These are phyloP conservation scores for Pomatostomus ruficeps DNA, from an alignment of 2,113 vertebrate genomes.

Conservation along the genomic window DNA sequence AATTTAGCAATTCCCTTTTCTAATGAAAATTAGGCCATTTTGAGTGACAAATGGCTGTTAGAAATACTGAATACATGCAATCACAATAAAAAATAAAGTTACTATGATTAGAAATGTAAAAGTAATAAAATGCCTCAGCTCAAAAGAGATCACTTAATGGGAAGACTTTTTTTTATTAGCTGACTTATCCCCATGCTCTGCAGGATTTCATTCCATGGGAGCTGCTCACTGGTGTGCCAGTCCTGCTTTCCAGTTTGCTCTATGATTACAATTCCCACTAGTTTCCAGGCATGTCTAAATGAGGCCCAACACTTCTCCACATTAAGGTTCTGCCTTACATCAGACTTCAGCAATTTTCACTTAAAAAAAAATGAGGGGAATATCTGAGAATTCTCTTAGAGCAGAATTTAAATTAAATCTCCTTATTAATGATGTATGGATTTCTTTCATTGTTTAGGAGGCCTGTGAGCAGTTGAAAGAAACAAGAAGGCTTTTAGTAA, in stretches of 20 bases:
- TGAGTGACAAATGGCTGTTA: not conserved
- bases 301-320: not conserved
- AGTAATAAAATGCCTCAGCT: not conserved
- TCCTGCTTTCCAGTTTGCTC: not conserved
- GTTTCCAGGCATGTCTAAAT: constrained; percentile 4
- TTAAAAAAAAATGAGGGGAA: not conserved
- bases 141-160: not conserved
- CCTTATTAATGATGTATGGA: constrained; percentile 60
- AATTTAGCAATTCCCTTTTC: not conserved
- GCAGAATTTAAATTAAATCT: constrained; percentile 52
- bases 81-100: not conserved
- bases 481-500: constrained; percentile 60
- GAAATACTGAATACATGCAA: not conserved
- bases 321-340: constrained; percentile 23
- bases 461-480: constrained; percentile 50
- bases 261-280: not conserved
- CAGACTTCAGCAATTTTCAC: constrained; percentile 4
- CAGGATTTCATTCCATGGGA: not conserved
- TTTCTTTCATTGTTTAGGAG: constrained; percentile 60
- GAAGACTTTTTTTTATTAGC: not conserved
- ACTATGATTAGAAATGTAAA: not conserved
- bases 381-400: constrained; percentile 38
- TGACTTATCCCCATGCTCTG: not conserved
- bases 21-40: not conserved
- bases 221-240: not conserved